Base-by-base conservation (phyloP, 1,140 invertebrate species). In the Caligus rogercresseyi region DNA sequence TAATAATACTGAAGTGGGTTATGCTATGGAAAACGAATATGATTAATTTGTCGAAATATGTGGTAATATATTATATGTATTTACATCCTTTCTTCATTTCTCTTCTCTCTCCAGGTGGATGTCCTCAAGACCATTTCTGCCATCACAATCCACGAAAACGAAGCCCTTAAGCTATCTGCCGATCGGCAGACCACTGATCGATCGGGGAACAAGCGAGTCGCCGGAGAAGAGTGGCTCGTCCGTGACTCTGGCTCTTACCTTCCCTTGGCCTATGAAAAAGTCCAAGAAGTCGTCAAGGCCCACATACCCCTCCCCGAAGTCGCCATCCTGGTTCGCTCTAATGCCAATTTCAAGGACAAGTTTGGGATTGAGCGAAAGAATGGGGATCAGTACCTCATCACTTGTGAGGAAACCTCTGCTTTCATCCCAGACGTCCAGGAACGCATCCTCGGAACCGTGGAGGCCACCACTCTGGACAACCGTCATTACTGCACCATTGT, bases 341-440 rank as follows among this genome's bases (percentile, higher is more conserved):
- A 73, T n/a, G 71, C 70, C 61, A 76, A 75, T 43, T 78, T 76
- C 68, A 73, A 67, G 31, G 77, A 78, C 71, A 71, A 74, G 54
- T 74, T 73, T 68, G 72, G 71, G 15, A 69, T 72, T 7, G 64
- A 64, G 0, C 64, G 77, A n/a, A 76, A 76, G 65, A 77, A 75
- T 68, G 77, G 77, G 31, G 77, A 78, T 66, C 76, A 78, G 67
- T 78, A 77, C 76, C 64, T 78, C 23, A 73, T 78, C 20, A 77
- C 71, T 51, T 68, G 74, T 64, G 64, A 66, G 1, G 75, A 75
- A 62, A 62, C 74, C 24, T 76, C 78, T 67, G 74, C 74, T 15
- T 76, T 76, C 66, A 78, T 78, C 64, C 77, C 77, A 23, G 70
- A 72, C 66, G 77, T 78, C 0, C 77, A 78, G 68, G 77, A 77